A percentile compares a stretch with the other conserved stretches of the same genome.
Conservation (phyloP, 2,113 vertebrate genomes). For the Caranx ignobilis region DNA sequence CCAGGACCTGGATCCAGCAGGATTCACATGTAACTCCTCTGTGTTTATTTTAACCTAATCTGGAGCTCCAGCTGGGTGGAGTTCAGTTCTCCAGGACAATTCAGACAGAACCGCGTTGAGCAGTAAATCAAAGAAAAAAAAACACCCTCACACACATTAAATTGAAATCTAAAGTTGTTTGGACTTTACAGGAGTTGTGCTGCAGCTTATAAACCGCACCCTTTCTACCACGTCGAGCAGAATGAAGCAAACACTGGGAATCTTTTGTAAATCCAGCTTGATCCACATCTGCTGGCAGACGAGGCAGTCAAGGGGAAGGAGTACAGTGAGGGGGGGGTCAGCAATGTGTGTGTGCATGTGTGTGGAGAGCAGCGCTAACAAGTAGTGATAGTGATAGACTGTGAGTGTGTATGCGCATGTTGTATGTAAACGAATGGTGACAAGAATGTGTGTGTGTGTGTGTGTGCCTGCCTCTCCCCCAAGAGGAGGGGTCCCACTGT, state of each 20-base stretch:
- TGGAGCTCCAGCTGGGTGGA: constrained; percentile 40
- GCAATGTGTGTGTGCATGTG: constrained; percentile 30
- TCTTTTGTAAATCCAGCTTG: constrained; percentile 59
- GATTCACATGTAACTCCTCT: constrained; percentile 43
- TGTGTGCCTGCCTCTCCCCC: constrained; percentile 11
- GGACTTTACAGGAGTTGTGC: constrained; percentile 16
- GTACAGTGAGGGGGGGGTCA: constrained; percentile 9
- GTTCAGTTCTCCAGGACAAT: constrained; percentile 13
- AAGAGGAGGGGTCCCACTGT: constrained; percentile 48
- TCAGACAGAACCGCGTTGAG: background rate
- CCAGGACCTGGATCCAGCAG: constrained; percentile 17
- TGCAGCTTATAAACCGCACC: constrained; percentile 29
- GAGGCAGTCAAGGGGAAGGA: constrained; percentile 27
- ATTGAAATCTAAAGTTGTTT: constrained; percentile 31
- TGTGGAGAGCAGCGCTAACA: constrained; percentile 57
- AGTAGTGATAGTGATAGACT: constrained; percentile 46
- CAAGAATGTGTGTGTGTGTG: constrained; percentile 34
- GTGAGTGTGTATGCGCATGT: constrained; percentile 43
- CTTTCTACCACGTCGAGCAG: background rate
- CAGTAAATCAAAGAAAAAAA: constrained; percentile 23
- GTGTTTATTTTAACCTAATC: constrained; percentile 49
- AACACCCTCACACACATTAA: background rate
- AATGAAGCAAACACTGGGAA: constrained; percentile 37
- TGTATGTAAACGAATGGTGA: constrained; percentile 57
- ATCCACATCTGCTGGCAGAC: constrained; percentile 67